Evolutionary conservation across 2,888 invertebrate genomes (phyloP).

Genomic region (Acleris literana): DNA sequence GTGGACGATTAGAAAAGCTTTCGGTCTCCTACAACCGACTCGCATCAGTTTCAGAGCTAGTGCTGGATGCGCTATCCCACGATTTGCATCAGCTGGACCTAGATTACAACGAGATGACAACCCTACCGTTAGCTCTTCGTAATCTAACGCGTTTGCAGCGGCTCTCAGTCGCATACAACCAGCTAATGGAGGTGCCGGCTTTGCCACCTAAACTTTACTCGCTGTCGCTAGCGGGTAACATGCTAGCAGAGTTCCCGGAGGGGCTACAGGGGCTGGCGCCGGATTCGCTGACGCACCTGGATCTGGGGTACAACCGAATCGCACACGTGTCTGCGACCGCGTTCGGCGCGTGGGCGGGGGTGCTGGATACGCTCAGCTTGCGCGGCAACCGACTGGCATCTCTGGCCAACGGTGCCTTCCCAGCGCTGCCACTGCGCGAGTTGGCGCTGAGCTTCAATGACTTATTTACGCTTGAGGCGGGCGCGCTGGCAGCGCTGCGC

Average conservation of each 20-base stretch:
- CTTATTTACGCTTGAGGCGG: conserved; percentile 87
- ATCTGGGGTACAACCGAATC: conserved; percentile 92
- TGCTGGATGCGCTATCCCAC: conserved; percentile 86
- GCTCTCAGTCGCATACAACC: conserved; percentile 90
- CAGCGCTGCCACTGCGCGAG: conserved; percentile 89
- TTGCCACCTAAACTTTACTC: conserved; percentile 86
- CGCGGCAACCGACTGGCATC: conserved; percentile 90
- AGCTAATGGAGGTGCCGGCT: conserved; percentile 76
- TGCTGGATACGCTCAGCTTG: conserved; percentile 88
- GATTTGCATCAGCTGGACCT: conserved; percentile 89
- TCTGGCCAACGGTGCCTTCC: conserved; percentile 85
- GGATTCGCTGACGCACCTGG: conserved; percentile 86
- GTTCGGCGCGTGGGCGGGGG: conserved; percentile 88
- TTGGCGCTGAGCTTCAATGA: conserved; percentile 94
- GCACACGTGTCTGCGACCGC: conserved; percentile 85
- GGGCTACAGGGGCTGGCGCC: conserved; percentile 85
- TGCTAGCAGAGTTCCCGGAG: conserved; percentile 85
- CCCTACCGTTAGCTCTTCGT: conserved; percentile 85
- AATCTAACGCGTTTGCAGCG: conserved; percentile 86
- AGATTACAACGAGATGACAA: conserved; percentile 87
- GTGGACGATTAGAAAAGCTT: conserved; percentile 87
- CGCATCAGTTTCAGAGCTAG: conserved; percentile 84
- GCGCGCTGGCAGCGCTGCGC: conserved; percentile 88
- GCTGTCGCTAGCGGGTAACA: conserved; percentile 89
- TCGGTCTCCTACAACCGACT: conserved; percentile 90